Evolutionary conservation across 2,113 vertebrate species (phyloP).

Genomic region (Hemichromis elongatus): DNA sequence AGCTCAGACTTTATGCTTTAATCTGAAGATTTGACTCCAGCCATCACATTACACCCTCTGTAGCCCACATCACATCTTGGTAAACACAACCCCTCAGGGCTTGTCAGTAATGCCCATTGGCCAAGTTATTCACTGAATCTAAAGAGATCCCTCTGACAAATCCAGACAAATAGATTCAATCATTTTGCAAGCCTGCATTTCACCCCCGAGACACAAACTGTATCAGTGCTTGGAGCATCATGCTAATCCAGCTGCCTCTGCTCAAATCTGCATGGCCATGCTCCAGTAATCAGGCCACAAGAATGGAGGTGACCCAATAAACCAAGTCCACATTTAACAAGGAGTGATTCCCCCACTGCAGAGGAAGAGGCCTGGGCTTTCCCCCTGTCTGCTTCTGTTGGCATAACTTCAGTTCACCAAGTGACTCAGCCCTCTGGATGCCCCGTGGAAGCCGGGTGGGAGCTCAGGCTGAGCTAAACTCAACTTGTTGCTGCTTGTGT

Average conservation of each 20-base stretch:
- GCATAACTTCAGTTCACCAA: slow-evolving; percentile 3
- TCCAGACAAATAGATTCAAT: slow-evolving; percentile 12
- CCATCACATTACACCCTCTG: background rate
- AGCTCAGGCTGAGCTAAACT: background rate
- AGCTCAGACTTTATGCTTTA: background rate
- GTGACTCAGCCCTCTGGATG: slow-evolving; percentile 41
- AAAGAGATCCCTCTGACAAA: slow-evolving; percentile 15
- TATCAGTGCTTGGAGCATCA: slow-evolving; percentile 27
- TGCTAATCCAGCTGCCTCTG: background rate
- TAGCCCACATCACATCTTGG: background rate
- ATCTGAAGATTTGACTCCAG: background rate
- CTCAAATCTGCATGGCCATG: background rate
- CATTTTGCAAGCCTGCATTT: slow-evolving; percentile 16
- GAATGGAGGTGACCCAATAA: slow-evolving; percentile 43
- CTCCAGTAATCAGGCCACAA: slow-evolving; percentile 10
- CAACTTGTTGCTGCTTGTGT: background rate
- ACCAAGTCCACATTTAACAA: slow-evolving; percentile 18
- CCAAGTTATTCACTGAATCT: slow-evolving; percentile 9
- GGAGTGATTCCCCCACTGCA: slow-evolving; percentile 25
- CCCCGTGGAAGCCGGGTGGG: background rate
- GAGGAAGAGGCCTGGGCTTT: slow-evolving; percentile 27
- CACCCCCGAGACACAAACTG: background rate
- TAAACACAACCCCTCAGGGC: background rate
- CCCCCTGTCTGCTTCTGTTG: slow-evolving; percentile 35
- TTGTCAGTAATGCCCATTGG: background rate